These are phyloP conservation scores for Psococerastis gibbosa DNA, from an alignment of 2,888 invertebrate species.

Conservation along the genomic window DNA sequence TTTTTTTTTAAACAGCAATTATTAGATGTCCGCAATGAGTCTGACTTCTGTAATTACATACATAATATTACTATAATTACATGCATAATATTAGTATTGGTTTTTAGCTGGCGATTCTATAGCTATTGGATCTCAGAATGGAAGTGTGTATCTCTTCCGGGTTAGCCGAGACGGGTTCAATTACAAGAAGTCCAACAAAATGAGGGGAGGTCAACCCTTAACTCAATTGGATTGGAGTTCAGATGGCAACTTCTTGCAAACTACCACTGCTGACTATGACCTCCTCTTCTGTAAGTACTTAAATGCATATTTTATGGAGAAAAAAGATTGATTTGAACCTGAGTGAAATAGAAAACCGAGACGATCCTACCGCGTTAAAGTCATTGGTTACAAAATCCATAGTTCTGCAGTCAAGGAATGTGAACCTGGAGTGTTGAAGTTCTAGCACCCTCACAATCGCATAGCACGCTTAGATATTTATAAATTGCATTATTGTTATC, in stretches of 20 bases:
- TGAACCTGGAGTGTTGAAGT: no score
- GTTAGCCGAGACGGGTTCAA: slow-evolving; percentile 78
- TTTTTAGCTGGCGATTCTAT: slow-evolving; percentile 63
- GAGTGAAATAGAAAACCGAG: no score
- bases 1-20: no score
- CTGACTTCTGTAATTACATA: background rate
- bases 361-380: no score
- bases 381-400: no score
- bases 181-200: slow-evolving; percentile 76
- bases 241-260: slow-evolving; percentile 72
- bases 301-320: no score
- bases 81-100: slow-evolving; percentile 13
- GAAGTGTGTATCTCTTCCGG: slow-evolving; percentile 61
- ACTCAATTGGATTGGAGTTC: slow-evolving; percentile 82
- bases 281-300: slow-evolving; percentile 65
- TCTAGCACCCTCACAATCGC: no score
- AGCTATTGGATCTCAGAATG: slow-evolving; percentile 81
- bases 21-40: no score
- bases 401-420: no score
- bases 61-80: slow-evolving; percentile 2
- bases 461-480: no score
- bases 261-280: slow-evolving; percentile 79
- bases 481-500: background rate
- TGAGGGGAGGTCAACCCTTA: slow-evolving; percentile 65
- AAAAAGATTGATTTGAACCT: no score